These are phyloP conservation scores for Megaceryle alcyon DNA, from an alignment of 2,797 vertebrate genomes.

Conservation along the genomic window DNA sequence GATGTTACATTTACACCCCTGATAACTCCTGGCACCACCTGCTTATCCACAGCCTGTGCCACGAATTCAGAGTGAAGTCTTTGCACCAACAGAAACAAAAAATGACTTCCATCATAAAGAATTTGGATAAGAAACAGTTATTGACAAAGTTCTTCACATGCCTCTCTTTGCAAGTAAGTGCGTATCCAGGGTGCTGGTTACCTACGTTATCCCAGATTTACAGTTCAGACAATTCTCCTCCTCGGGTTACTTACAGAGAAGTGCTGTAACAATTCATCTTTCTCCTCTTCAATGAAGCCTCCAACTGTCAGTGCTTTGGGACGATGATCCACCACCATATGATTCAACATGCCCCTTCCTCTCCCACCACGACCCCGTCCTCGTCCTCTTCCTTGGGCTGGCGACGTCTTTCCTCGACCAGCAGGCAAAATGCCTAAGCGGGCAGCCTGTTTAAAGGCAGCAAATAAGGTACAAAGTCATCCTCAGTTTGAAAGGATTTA, in stretches of 20 bases:
- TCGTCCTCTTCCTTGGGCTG: conserved; percentile 80
- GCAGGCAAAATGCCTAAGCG: conserved; percentile 88
- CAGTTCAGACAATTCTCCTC: background rate
- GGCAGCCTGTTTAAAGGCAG: conserved; percentile 83
- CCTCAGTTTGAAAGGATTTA: background rate
- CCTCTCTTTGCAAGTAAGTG: background rate
- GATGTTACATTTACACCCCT: background rate
- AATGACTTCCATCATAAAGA: background rate
- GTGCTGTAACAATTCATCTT: conserved; percentile 93
- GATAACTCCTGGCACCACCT: background rate
- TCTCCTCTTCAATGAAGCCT: conserved; percentile 91
- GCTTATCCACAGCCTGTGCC: background rate
- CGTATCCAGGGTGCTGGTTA: background rate
- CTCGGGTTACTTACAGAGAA: conserved; percentile 87
- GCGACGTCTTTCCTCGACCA: conserved; percentile 77
- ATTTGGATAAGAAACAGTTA: background rate
- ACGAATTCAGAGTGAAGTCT: background rate
- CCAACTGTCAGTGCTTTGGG: conserved; percentile 89
- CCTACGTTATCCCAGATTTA: background rate
- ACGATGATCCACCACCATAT: conserved; percentile 96
- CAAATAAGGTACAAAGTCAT: background rate
- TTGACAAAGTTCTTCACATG: background rate
- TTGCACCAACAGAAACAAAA: background rate
- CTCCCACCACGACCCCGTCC: conserved; percentile 88
- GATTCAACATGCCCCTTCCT: conserved; percentile 84